Evolutionary conservation across 1,140 invertebrate genomes (phyloP).

Genomic region (Aphaenogaster rudis): DNA sequence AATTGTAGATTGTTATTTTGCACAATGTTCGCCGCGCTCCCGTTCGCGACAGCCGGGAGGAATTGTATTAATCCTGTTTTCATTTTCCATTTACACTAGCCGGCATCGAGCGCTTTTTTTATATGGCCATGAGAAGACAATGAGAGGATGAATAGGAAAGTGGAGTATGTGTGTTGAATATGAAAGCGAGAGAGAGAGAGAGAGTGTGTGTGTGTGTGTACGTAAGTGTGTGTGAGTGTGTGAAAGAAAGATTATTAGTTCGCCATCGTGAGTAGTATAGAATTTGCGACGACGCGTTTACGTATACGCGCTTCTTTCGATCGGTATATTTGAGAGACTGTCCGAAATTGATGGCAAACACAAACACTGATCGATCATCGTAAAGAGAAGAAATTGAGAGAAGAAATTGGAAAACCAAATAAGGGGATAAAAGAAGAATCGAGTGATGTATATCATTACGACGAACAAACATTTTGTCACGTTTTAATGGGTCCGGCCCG

Average conservation of each 20-base stretch:
- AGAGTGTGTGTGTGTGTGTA: too few species aligned
- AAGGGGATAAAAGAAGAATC: constrained; percentile 26
- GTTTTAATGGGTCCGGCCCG: constrained; percentile 62
- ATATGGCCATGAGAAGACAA: constrained; percentile 64
- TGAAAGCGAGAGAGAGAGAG: neutral
- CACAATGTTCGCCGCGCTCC: constrained; percentile 67
- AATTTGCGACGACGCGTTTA: constrained; percentile 23
- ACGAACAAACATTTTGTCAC: constrained; percentile 71
- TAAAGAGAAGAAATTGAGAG: constrained; percentile 14
- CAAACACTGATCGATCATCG: constrained; percentile 54
- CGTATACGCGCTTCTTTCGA: constrained; percentile 44
- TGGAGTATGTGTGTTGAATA: constrained; percentile 17
- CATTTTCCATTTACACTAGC: constrained; percentile 63
- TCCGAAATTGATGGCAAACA: constrained; percentile 55
- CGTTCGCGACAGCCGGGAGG: constrained; percentile 50
- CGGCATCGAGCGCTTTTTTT: constrained; percentile 67
- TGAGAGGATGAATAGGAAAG: constrained; percentile 41
- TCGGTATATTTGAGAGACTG: constrained; percentile 71
- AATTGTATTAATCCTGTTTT: constrained; percentile 67
- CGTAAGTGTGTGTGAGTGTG: neutral
- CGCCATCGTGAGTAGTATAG: constrained; percentile 28
- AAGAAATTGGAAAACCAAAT: neutral
- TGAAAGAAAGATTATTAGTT: constrained; percentile 27
- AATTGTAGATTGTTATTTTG: constrained; percentile 66
- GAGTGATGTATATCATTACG: constrained; percentile 62